These are phyloP conservation scores for Microhierax caerulescens DNA, from an alignment of 2,797 vertebrate genomes.

Conservation along the genomic window DNA sequence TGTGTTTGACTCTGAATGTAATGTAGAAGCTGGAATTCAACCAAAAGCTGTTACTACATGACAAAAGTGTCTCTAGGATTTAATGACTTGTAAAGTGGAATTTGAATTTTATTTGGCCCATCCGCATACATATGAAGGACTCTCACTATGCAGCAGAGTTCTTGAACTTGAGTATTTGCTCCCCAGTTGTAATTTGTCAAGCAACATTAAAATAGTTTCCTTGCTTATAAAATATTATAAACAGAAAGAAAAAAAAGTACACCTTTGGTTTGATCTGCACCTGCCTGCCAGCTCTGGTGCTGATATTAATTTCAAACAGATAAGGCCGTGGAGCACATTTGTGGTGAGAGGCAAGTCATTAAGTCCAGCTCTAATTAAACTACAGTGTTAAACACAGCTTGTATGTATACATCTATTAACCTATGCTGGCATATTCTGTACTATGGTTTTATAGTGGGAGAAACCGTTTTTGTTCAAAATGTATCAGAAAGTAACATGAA, in stretches of 20 bases:
- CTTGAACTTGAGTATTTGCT: neutral
- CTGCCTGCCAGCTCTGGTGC: neutral
- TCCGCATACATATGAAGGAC: neutral
- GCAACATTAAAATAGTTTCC: neutral
- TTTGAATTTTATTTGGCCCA: neutral
- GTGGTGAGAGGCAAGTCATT: neutral
- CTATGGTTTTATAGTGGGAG: neutral
- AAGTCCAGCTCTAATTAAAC: neutral
- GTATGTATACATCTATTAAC: neutral
- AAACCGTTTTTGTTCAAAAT: neutral
- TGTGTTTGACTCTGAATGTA: neutral
- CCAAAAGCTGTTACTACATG: neutral
- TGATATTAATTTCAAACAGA: neutral
- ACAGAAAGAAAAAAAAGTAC: neutral
- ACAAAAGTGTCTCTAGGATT: neutral
- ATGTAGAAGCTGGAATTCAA: neutral
- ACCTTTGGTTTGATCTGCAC: neutral
- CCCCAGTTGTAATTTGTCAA: neutral
- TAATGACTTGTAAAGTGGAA: neutral
- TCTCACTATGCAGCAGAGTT: neutral
- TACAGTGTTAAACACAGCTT: conserved; percentile 39
- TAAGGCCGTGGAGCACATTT: neutral
- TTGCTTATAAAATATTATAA: neutral
- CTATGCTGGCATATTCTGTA: neutral
- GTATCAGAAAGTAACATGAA: neutral